Evolutionary conservation across 2,888 invertebrate species (phyloP).

Genomic region (Acanthosoma haemorrhoidale): DNA sequence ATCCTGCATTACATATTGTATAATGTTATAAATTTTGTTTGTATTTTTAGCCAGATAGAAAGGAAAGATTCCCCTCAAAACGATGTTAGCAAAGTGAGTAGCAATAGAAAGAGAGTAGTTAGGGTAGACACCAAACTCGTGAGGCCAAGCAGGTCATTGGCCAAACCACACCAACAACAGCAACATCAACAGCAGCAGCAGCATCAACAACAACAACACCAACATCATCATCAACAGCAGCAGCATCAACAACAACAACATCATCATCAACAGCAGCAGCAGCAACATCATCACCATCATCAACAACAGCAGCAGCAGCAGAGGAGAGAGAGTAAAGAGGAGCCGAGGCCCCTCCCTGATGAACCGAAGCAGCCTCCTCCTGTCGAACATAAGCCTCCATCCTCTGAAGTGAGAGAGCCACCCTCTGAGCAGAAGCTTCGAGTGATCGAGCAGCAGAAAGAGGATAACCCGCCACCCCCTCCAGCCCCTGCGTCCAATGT

Average conservation of each 20-base stretch:
- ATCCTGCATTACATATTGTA: too few species aligned
- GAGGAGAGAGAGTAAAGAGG: constrained; percentile 17
- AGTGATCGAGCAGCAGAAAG: not conserved
- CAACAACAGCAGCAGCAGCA: constrained; percentile 7
- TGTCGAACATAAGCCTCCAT: not conserved
- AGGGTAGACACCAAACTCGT: constrained; percentile 38
- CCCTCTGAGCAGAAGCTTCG: not conserved
- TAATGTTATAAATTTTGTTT: too few species aligned
- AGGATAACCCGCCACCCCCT: constrained; percentile 34
- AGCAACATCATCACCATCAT: constrained; percentile 29
- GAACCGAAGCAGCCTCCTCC: not conserved
- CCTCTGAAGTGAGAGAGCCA: not conserved
- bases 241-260: constrained; percentile 19
- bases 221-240: constrained; percentile 21
- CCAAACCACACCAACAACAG: constrained; percentile 27
- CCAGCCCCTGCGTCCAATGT: constrained; percentile 33
- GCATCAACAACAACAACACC: too few species aligned
- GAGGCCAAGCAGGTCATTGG: constrained; percentile 34
- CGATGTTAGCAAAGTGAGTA: constrained; percentile 37
- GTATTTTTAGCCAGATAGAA: constrained; percentile 58
- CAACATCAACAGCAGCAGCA: constrained; percentile 19
- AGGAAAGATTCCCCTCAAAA: constrained; percentile 52
- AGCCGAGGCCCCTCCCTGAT: not conserved
- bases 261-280: constrained; percentile 17
- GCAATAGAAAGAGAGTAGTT: constrained; percentile 39